Evolutionary conservation across 2,113 vertebrate species (phyloP).

Genomic region (Diadophis punctatus): DNA sequence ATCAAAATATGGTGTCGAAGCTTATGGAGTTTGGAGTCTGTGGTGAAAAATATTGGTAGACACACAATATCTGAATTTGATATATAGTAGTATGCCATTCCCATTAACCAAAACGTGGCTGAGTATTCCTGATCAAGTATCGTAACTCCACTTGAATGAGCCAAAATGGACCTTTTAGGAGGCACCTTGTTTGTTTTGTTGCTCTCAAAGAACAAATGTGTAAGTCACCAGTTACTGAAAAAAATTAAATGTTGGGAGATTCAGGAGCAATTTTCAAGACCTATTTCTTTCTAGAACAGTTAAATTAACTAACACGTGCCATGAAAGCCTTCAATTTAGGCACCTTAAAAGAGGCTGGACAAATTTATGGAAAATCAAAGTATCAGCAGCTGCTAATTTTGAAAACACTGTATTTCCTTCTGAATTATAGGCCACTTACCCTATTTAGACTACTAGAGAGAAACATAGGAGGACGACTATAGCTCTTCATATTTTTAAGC

Average conservation of each 20-base stretch:
- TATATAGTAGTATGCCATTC: not conserved
- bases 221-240: not conserved
- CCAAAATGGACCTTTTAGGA: slow-evolving; percentile 25
- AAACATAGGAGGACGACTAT: not conserved
- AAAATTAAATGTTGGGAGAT: not conserved
- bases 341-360: not conserved
- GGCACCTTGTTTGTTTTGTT: not conserved
- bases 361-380: not conserved
- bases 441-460: not conserved
- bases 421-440: not conserved
- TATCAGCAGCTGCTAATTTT: not conserved
- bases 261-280: not conserved
- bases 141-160: not conserved
- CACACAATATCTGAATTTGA: not conserved
- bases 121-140: not conserved
- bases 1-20: not conserved
- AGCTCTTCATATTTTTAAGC: not conserved
- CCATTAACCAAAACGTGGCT: not conserved
- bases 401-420: not conserved
- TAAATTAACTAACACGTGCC: not conserved
- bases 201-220: slow-evolving; percentile 11
- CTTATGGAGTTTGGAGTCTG: not conserved
- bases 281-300: not conserved
- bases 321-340: not conserved
- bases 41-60: not conserved